Percentiles rank a stretch among this genome's conserved stretches.
These are phyloP conservation scores for Himantopus leucocephalus DNA, from an alignment of 2,113 vertebrate species.

Conservation along the genomic window DNA sequence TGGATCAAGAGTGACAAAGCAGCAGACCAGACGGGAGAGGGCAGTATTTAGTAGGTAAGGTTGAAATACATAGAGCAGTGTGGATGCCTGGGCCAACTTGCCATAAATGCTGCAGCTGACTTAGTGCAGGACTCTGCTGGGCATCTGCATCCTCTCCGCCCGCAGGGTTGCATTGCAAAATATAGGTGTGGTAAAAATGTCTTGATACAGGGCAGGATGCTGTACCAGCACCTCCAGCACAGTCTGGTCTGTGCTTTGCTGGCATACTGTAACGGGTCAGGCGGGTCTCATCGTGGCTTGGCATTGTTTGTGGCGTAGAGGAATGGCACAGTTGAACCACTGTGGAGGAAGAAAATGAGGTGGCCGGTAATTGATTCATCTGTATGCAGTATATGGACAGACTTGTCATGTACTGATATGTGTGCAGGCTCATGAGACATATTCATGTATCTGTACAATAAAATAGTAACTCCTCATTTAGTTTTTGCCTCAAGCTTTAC, in stretches of 20 bases:
- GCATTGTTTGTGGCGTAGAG: neutral
- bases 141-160: neutral
- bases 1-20: neutral
- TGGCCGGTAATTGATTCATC: neutral
- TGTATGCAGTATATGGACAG: neutral
- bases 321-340: neutral
- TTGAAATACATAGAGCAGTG: neutral
- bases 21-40: neutral
- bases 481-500: neutral
- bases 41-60: neutral
- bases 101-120: neutral
- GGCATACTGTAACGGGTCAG: neutral
- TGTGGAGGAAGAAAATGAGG: neutral
- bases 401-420: rapidly evolving
- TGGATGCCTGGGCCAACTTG: neutral
- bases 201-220: neutral
- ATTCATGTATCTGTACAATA: neutral
- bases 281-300: rapidly evolving
- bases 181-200: neutral
- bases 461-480: neutral
- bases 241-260: neutral
- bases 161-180: neutral
- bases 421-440: neutral
- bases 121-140: no score
- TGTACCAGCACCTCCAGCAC: neutral